Base-by-base conservation (phyloP, 2,888 invertebrate genomes). In the Hydroisotoma schaefferi region DNA sequence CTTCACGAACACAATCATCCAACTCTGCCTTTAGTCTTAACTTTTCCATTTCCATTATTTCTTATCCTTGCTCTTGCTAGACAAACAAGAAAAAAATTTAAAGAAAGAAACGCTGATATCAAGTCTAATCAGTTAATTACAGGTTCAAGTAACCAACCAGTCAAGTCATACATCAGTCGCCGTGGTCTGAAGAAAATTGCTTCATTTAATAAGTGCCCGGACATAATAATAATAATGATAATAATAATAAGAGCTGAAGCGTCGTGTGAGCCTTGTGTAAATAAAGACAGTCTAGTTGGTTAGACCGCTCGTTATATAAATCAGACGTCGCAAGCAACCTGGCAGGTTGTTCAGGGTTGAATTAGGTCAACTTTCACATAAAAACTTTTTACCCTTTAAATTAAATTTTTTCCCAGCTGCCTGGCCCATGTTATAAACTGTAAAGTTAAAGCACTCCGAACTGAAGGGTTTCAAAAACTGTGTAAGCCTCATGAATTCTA, bases 121-220 rank as follows among this genome's bases (percentile, higher is more conserved):
- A 23, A 23, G 28, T 22, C 40, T 53, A 53, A 53, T 40, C 23
- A 53, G 53, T 53, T 53, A 53, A 53, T 53, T 53, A 53, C 26
- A 37, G 52, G 33, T 15, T 37, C 10, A 15, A 20, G n/a, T 4
- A 40, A 20, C 4, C 37, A 37, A 23, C n/a, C n/a, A n/a, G n/a
- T n/a, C n/a, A n/a, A n/a, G n/a, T n/a, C n/a, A n/a, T n/a, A n/a
- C n/a, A n/a, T n/a, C n/a, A n/a, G n/a, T n/a, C n/a, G n/a, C n/a
- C n/a, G n/a, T n/a, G n/a, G n/a, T n/a, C n/a, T n/a, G n/a, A n/a
- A n/a, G n/a, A n/a, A n/a, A n/a, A 53, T 53, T 40, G 22, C 38
- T 53, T 53, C 38, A 53, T 53, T 46, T 53, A 53, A 33, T 33
- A 33, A 33, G 15, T 15, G 33, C 15, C 8, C 8, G 15, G 33